phyloP scores from a whole-genome alignment of 2,797 vertebrate genomes.

The Lycodopsis pacificus region DNA sequence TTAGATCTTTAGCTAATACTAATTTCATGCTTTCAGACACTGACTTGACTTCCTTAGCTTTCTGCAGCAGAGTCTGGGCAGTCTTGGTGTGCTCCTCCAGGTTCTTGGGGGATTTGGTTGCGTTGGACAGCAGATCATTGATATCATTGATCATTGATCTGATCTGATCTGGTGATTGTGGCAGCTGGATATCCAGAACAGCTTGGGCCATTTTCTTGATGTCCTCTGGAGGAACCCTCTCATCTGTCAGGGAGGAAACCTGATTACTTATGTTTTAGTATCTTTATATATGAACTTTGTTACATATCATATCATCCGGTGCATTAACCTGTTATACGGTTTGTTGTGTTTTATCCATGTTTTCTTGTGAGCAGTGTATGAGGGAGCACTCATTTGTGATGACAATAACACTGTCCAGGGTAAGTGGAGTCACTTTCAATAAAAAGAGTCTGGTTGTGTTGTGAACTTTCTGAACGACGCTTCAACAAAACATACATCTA shows the following conservation, averaged over 20 bases:
- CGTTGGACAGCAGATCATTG: slow-evolving; percentile 66
- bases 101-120: slow-evolving; percentile 63
- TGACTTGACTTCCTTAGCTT: slow-evolving; percentile 83
- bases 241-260: slow-evolving; percentile 78
- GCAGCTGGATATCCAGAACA: slow-evolving; percentile 85
- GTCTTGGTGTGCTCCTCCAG: slow-evolving; percentile 69
- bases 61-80: slow-evolving; percentile 72
- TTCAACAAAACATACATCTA: background rate
- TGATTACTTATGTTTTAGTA: background rate
- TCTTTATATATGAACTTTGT: background rate
- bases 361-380: background rate
- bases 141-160: slow-evolving; percentile 80
- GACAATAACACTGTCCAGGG: background rate
- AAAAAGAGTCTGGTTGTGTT: background rate
- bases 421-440: background rate
- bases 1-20: background rate
- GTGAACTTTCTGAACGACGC: background rate
- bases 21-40: slow-evolving; percentile 44
- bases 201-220: slow-evolving; percentile 85
- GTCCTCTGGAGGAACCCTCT: slow-evolving; percentile 85
- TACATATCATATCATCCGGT: background rate
- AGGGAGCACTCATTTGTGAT: background rate
- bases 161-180: slow-evolving; percentile 81
- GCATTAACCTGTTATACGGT: background rate
- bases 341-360: background rate